These are phyloP conservation scores for Fissipunctia ypsillon DNA, from an alignment of 2,888 invertebrate species.

Conservation along the genomic window DNA sequence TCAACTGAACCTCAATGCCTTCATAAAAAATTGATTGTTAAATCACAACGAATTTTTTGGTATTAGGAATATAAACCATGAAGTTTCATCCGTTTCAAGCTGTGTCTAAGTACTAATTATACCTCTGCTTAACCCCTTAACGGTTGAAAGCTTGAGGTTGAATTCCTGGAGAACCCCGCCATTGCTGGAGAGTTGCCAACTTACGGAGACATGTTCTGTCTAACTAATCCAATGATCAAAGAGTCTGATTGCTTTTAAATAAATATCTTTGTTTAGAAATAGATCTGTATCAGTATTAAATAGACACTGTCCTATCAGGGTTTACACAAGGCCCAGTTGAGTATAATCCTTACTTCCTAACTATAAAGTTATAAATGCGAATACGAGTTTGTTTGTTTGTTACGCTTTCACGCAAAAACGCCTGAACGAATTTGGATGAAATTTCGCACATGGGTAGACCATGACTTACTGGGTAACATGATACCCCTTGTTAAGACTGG, in stretches of 20 bases:
- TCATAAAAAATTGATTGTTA: too few species aligned
- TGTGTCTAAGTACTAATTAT: not conserved
- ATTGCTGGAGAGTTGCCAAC: slow-evolving; percentile 41
- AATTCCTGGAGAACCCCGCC: slow-evolving; percentile 47
- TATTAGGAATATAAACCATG: not conserved
- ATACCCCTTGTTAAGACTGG: too few species aligned
- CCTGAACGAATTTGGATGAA: too few species aligned
- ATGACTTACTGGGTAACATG: too few species aligned
- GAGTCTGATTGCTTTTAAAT: slow-evolving; percentile 40
- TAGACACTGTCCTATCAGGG: not conserved
- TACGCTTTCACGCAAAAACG: too few species aligned
- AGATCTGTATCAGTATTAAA: slow-evolving; percentile 12
- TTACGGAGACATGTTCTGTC: slow-evolving; percentile 34
- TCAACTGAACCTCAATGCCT: too few species aligned
- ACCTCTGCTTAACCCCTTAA: slow-evolving; percentile 14
- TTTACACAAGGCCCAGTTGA: slow-evolving; percentile 1
- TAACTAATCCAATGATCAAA: slow-evolving; percentile 43
- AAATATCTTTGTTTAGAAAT: slow-evolving; percentile 38
- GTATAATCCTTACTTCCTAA: too few species aligned
- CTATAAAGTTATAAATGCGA: too few species aligned
- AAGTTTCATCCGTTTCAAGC: too few species aligned
- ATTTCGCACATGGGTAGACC: too few species aligned
- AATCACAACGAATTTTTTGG: too few species aligned
- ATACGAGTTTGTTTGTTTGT: too few species aligned
- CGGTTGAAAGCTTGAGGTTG: slow-evolving; percentile 7